phyloP scores from a whole-genome alignment of 2,888 invertebrate species.

The Spicauda simplicius region DNA sequence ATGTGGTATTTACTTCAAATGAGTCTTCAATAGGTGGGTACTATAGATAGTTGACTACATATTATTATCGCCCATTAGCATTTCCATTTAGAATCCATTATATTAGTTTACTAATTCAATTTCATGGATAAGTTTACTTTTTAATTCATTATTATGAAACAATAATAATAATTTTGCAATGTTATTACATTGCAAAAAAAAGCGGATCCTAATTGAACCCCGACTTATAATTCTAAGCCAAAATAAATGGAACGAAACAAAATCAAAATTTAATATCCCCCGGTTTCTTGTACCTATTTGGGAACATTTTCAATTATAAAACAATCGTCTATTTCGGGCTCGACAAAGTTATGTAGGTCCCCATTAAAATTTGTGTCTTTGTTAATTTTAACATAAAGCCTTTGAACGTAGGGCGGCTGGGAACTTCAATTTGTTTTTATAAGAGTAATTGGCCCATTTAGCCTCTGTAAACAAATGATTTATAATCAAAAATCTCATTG shows the following conservation, averaged over 20 bases:
- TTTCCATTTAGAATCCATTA: too few species aligned
- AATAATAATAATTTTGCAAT: too few species aligned
- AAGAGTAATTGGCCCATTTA: conserved; percentile 9
- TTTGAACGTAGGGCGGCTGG: conserved; percentile 22
- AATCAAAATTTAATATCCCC: conserved; percentile 20
- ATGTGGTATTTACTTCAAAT: too few species aligned
- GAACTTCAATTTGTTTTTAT: conserved; percentile 28
- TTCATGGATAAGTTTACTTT: too few species aligned
- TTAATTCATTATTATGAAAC: too few species aligned
- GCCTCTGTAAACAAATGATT: not conserved
- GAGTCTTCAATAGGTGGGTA: too few species aligned
- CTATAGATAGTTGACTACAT: too few species aligned
- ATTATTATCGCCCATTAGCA: too few species aligned
- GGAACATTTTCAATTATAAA: conserved; percentile 31
- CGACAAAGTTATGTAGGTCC: conserved; percentile 24
- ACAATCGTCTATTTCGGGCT: conserved; percentile 17
- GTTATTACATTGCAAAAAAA: not conserved
- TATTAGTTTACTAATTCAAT: too few species aligned
- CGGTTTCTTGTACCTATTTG: conserved; percentile 23
- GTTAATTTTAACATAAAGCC: conserved; percentile 33
- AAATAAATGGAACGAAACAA: not conserved
- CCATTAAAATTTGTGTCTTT: conserved; percentile 32
- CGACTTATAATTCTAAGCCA: not conserved
- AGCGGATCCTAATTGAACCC: not conserved
- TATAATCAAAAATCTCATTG: too few species aligned